Percentiles rank a stretch among this genome's conserved stretches.
These are phyloP conservation scores for Stenodema calcarata DNA, from an alignment of 2,888 invertebrate genomes.

Conservation along the genomic window DNA sequence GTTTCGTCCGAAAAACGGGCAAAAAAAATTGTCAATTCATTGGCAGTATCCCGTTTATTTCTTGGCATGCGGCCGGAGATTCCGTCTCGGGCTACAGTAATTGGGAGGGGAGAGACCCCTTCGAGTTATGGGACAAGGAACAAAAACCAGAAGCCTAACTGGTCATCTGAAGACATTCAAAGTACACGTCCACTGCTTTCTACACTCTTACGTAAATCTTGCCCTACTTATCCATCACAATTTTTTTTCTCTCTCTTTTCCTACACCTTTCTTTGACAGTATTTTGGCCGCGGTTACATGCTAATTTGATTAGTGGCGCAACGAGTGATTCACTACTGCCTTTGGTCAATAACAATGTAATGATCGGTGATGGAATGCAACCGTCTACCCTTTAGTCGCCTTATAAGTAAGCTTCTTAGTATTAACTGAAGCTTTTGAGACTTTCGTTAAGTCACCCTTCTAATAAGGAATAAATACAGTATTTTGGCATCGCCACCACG, in stretches of 20 bases:
- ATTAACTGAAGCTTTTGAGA: no score
- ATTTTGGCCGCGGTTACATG: neutral
- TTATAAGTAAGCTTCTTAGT: neutral
- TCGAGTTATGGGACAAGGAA: slow-evolving; percentile 28
- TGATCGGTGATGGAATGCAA: no score
- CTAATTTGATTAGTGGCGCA: neutral
- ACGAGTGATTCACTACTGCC: neutral
- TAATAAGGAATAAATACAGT: no score
- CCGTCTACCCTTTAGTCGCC: no score
- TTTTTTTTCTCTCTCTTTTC: neutral
- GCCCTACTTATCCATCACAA: slow-evolving; percentile 25
- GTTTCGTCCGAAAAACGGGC: neutral
- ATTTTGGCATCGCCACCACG: no score
- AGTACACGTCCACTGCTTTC: neutral
- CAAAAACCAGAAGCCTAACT: slow-evolving; percentile 34
- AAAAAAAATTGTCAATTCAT: slow-evolving; percentile 43
- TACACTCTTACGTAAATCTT: slow-evolving; percentile 3
- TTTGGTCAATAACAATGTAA: neutral
- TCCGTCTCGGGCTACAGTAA: slow-evolving; percentile 7
- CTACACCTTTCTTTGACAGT: neutral
- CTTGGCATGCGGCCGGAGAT: slow-evolving; percentile 18
- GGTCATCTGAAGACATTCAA: slow-evolving; percentile 39
- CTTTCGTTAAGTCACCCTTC: no score
- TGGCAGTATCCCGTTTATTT: slow-evolving; percentile 35
- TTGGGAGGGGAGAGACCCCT: slow-evolving; percentile 27